phyloP scores from a whole-genome alignment of 2,888 invertebrate species.

The Cybosia mesomella region DNA sequence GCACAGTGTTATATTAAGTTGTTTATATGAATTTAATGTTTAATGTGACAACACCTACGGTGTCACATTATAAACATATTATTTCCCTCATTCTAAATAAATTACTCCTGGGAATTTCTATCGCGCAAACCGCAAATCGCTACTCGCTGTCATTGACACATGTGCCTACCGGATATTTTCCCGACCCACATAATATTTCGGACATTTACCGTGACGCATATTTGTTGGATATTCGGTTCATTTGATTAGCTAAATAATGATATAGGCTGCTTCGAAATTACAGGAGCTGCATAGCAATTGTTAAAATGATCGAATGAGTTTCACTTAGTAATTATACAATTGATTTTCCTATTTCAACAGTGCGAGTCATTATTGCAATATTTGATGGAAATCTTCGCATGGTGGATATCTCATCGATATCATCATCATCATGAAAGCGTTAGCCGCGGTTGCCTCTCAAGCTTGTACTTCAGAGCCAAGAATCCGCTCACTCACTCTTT shows the following conservation, averaged over 20 bases:
- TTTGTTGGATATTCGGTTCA: slow-evolving; percentile 18
- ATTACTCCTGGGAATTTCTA: neutral
- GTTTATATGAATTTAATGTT: too few relatives aligned
- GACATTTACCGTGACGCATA: slow-evolving; percentile 14
- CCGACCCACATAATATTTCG: slow-evolving; percentile 1
- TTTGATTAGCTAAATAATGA: slow-evolving; percentile 23
- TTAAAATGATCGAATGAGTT: neutral
- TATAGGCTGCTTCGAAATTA: neutral
- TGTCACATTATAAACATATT: too few relatives aligned
- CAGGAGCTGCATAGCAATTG: slow-evolving; percentile 8
- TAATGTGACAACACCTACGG: too few relatives aligned
- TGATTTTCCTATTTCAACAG: neutral
- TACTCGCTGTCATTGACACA: slow-evolving; percentile 4
- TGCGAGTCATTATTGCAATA: neutral
- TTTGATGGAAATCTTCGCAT: neutral
- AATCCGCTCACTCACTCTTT: too few relatives aligned
- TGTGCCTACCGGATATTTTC: neutral
- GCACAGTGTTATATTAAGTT: too few relatives aligned
- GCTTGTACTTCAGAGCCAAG: too few relatives aligned
- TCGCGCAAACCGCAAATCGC: neutral
- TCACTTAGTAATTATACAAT: neutral
- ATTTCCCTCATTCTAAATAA: too few relatives aligned
- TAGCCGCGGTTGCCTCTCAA: too few relatives aligned
- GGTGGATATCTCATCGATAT: too few relatives aligned
- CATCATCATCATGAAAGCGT: too few relatives aligned